A percentile compares a stretch with the other conserved stretches of the same genome.
phyloP scores from a whole-genome alignment of 1,140 invertebrate genomes.

The Ericerus pela region DNA sequence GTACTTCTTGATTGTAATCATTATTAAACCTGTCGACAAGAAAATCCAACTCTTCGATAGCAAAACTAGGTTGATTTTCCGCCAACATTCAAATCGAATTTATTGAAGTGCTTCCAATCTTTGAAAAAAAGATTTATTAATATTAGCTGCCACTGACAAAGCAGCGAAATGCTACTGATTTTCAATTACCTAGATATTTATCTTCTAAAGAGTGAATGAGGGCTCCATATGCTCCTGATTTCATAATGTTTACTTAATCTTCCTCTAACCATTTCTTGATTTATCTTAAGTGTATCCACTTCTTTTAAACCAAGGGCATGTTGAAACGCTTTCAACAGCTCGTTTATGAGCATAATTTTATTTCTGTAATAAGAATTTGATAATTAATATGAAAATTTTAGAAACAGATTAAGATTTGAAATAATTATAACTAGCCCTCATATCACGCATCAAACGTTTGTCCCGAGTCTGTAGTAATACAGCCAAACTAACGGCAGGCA shows the following conservation, averaged over 20 bases:
- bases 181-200: conserved; percentile 72
- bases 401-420: background rate
- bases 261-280: conserved; percentile 63
- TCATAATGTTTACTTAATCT: conserved; percentile 66
- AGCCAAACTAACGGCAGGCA: conserved; percentile 69
- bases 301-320: conserved; percentile 79
- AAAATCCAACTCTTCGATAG: conserved; percentile 77
- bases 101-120: conserved; percentile 86
- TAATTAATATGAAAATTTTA: background rate
- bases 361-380: conserved; percentile 29
- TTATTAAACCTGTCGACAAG: conserved; percentile 99
- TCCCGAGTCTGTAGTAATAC: conserved; percentile 89
- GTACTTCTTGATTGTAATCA: conserved; percentile 95
- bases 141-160: background rate
- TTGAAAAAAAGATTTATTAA: conserved; percentile 32
- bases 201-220: conserved; percentile 97
- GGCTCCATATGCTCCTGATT: conserved; percentile 89
- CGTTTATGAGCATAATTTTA: conserved; percentile 64
- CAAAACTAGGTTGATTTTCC: conserved; percentile 67
- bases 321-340: conserved; percentile 57
- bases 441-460: conserved; percentile 96
- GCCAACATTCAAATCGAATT: conserved; percentile 85
- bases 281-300: conserved; percentile 81
- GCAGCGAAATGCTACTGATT: background rate
- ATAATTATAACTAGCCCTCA: conserved; percentile 41